Percentiles rank a stretch among this genome's conserved stretches.
These are phyloP conservation scores for Cryptocephalus primarius DNA, from an alignment of 2,888 invertebrate species.

Conservation along the genomic window DNA sequence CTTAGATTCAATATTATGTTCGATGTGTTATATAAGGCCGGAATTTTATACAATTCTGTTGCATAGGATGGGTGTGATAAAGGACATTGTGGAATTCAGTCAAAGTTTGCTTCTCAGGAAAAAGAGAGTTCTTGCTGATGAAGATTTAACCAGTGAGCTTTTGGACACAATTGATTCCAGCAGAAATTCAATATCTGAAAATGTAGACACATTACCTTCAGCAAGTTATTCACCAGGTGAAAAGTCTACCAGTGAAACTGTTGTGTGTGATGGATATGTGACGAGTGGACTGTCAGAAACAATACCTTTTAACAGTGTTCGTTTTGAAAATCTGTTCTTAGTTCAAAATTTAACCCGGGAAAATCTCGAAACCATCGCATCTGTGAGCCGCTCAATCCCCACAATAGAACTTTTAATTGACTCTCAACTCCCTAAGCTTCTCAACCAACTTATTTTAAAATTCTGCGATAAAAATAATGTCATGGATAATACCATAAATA, in stretches of 20 bases:
- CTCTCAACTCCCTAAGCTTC: conserved; percentile 57
- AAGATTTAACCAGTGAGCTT: conserved; percentile 32
- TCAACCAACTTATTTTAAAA: conserved; percentile 51
- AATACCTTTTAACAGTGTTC: no score
- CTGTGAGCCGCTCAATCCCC: conserved; percentile 70
- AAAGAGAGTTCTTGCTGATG: background rate
- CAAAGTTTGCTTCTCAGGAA: background rate
- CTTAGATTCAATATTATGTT: conserved; percentile 77
- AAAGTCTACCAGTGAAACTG: conserved; percentile 42
- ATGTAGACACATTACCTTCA: conserved; percentile 45
- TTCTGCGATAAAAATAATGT: conserved; percentile 28
- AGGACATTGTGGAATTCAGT: background rate
- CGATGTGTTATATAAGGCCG: conserved; percentile 74
- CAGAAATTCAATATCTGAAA: conserved; percentile 43
- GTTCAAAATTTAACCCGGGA: conserved; percentile 43
- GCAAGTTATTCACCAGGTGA: conserved; percentile 61
- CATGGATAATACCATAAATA: conserved; percentile 38
- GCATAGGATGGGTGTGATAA: conserved; percentile 49
- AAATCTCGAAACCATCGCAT: conserved; percentile 65
- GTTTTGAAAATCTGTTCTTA: conserved; percentile 27
- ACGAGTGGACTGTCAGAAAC: conserved; percentile 40
- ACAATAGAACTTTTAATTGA: conserved; percentile 66
- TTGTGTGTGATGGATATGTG: conserved; percentile 36
- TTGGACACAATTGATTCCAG: conserved; percentile 41
- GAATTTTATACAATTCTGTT: conserved; percentile 64